Conservation (phyloP, 1,140 invertebrate species). For the Cotesia vestalis region DNA sequence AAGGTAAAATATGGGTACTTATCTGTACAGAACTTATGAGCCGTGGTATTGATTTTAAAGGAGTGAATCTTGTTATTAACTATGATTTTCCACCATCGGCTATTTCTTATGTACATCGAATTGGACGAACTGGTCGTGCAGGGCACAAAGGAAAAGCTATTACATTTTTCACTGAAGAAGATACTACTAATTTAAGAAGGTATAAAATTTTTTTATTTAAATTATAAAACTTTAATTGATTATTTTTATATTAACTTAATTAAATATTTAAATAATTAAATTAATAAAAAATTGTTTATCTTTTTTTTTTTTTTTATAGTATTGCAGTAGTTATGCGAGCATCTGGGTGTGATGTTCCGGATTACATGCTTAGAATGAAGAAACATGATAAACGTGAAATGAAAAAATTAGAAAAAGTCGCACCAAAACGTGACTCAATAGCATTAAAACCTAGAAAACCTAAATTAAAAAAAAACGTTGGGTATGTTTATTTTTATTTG, state of each 20-base stretch:
- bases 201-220: slow-evolving; percentile 53
- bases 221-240: slow-evolving; percentile 23
- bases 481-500: neutral
- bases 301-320: slow-evolving; percentile 63
- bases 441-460: slow-evolving; percentile 66
- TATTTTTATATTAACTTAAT: neutral
- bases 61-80: slow-evolving; percentile 96
- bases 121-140: slow-evolving; percentile 93
- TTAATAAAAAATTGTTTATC: slow-evolving; percentile 17
- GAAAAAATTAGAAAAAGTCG: slow-evolving; percentile 69
- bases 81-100: slow-evolving; percentile 95
- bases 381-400: slow-evolving; percentile 74
- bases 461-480: slow-evolving; percentile 42
- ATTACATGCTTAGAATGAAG: slow-evolving; percentile 87
- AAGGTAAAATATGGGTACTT: slow-evolving; percentile 93
- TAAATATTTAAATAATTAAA: slow-evolving; percentile 15
- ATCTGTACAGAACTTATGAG: slow-evolving; percentile 98
- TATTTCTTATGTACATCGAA: slow-evolving; percentile 94
- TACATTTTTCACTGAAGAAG: slow-evolving; percentile 94
- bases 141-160: slow-evolving; percentile 86
- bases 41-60: slow-evolving; percentile 97
- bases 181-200: slow-evolving; percentile 84
- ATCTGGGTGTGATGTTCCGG: slow-evolving; percentile 89
- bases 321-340: slow-evolving; percentile 87
- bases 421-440: slow-evolving; percentile 72